Evolutionary conservation across 2,797 vertebrate species (phyloP).

Genomic region (Buceros bicornis): DNA sequence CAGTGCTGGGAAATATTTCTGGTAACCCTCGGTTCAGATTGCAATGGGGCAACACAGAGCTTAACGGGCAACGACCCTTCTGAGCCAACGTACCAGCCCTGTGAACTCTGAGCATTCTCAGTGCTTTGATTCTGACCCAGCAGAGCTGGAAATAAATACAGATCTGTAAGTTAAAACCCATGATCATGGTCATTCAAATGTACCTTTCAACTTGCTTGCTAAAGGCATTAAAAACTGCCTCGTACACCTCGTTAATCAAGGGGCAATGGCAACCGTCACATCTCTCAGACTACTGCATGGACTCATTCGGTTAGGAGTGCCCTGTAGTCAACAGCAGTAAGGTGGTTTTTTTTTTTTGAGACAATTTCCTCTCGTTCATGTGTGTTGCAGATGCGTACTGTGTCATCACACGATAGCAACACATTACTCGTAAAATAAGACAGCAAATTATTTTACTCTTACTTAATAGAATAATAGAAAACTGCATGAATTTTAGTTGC

Average conservation of each 20-base stretch:
- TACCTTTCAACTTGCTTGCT: not conserved
- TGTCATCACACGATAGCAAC: not conserved
- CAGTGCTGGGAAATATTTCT: not conserved
- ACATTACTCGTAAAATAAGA: not conserved
- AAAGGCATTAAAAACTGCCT: not conserved
- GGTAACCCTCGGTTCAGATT: not conserved
- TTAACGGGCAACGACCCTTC: constrained; percentile 8
- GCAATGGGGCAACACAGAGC: not conserved
- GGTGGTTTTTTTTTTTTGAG: not conserved
- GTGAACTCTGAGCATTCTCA: not conserved
- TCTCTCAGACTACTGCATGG: not conserved
- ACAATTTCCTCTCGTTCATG: not conserved
- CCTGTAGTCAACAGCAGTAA: not conserved
- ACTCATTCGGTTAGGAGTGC: not conserved
- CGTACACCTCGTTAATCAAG: not conserved
- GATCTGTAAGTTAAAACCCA: not conserved
- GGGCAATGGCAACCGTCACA: not conserved
- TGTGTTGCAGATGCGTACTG: not conserved
- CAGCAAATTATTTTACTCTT: not conserved
- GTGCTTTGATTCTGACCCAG: constrained; percentile 5
- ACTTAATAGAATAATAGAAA: not conserved
- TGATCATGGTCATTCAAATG: not conserved
- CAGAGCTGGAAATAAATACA: constrained; percentile 27
- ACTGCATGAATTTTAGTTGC: not conserved
- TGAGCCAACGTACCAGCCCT: not conserved